Percentiles rank a stretch among this genome's conserved stretches.
These are phyloP conservation scores for Sturnus vulgaris DNA, from an alignment of 2,113 vertebrate species.

Conservation along the genomic window DNA sequence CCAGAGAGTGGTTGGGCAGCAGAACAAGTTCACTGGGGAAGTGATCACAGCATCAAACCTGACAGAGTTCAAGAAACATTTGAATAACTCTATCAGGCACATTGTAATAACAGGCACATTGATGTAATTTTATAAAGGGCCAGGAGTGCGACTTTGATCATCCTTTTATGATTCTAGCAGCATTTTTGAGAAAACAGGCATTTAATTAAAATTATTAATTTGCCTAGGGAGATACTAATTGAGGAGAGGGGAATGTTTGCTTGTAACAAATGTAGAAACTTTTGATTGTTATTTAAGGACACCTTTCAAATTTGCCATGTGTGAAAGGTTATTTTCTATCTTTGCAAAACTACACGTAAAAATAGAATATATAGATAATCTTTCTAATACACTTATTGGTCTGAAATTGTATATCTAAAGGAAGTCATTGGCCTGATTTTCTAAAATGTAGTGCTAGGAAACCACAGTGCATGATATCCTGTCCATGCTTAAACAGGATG, in stretches of 20 bases:
- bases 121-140: background rate
- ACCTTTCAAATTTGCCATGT: background rate
- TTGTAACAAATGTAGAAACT: background rate
- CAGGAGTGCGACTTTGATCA: background rate
- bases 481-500: background rate
- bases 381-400: background rate
- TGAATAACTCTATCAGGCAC: background rate
- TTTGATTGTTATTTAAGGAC: background rate
- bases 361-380: background rate
- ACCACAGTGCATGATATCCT: background rate
- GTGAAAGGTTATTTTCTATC: background rate
- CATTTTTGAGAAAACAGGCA: background rate
- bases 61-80: background rate
- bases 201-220: background rate
- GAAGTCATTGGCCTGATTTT: background rate
- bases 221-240: background rate
- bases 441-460: background rate
- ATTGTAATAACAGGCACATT: too few species aligned
- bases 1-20: too few species aligned
- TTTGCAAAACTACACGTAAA: background rate
- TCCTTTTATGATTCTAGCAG: background rate
- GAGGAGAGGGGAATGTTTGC: background rate
- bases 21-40: background rate
- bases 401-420: background rate
- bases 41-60: background rate